Conservation (phyloP, 2,113 vertebrate genomes). For the Alosa alosa region DNA sequence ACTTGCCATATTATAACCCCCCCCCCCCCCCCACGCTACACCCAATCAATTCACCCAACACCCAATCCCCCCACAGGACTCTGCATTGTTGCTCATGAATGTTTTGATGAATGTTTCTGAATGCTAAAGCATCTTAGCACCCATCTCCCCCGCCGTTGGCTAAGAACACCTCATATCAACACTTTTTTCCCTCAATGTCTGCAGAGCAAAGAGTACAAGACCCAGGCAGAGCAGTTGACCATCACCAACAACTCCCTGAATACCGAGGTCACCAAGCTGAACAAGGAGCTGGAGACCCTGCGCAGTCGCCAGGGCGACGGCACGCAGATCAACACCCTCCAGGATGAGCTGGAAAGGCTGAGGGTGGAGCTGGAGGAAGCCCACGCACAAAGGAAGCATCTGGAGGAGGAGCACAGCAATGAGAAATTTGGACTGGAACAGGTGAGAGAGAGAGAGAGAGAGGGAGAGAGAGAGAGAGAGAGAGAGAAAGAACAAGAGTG, state of each 20-base stretch:
- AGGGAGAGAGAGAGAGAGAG: background rate
- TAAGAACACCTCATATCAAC: background rate
- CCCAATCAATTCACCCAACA: background rate
- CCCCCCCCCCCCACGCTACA: too few relatives aligned
- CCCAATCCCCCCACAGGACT: background rate
- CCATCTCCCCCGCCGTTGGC: background rate
- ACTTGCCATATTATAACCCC: too few relatives aligned
- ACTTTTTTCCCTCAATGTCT: background rate
- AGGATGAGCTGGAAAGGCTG: constrained; percentile 78
- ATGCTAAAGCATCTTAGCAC: background rate
- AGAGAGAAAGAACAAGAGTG: background rate
- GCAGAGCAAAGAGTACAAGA: constrained; percentile 81
- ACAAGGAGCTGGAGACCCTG: constrained; percentile 77
- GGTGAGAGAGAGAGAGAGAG: constrained; percentile 62
- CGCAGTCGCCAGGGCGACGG: constrained; percentile 54
- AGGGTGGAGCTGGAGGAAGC: constrained; percentile 74
- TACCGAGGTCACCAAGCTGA: constrained; percentile 79
- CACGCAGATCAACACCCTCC: constrained; percentile 72
- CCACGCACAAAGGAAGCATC: constrained; percentile 62
- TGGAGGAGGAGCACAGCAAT: constrained; percentile 75
- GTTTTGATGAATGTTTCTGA: too few relatives aligned
- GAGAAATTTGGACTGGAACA: constrained; percentile 79
- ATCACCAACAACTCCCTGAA: constrained; percentile 49
- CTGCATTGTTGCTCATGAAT: background rate
- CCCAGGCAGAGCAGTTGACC: constrained; percentile 77